Percentiles rank a stretch among this genome's conserved stretches.
phyloP scores from a whole-genome alignment of 2,888 invertebrate genomes.

The Tryphoninae sp. region DNA sequence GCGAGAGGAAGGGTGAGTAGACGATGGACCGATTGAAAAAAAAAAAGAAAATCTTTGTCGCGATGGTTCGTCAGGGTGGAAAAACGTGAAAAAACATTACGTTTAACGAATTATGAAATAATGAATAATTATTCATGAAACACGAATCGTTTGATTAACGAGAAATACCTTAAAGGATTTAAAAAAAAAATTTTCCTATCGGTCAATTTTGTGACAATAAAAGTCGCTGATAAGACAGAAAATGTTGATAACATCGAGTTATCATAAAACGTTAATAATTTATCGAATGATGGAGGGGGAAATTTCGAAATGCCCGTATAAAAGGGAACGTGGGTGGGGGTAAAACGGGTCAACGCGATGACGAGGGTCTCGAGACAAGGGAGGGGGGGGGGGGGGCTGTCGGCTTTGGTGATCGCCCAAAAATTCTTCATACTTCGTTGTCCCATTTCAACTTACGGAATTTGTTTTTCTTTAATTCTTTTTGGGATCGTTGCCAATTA shows the following conservation, averaged over 20 bases:
- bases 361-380: conserved; percentile 5
- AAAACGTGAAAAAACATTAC: not conserved
- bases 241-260: conserved; percentile 21
- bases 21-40: conserved; percentile 11
- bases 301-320: conserved; percentile 33
- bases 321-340: conserved; percentile 29
- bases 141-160: not conserved
- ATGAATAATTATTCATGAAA: not conserved
- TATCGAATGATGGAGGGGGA: conserved; percentile 48
- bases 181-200: not conserved
- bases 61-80: conserved; percentile 49
- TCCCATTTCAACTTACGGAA: conserved; percentile 16
- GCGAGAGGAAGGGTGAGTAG: conserved; percentile 92
- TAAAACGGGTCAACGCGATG: conserved; percentile 14
- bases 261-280: conserved; percentile 23
- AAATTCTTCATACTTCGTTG: conserved; percentile 67
- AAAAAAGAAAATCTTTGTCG: conserved; percentile 11
- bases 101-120: not conserved
- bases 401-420: conserved; percentile 72
- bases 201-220: not conserved
- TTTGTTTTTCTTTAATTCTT: conserved; percentile 22
- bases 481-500: conserved; percentile 63
- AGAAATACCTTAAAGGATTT: not conserved
- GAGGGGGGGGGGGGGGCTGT: conserved; percentile 52
- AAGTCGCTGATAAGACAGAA: not conserved